These are phyloP conservation scores for Goniozus legneri DNA, from an alignment of 1,140 invertebrate species.

Conservation along the genomic window DNA sequence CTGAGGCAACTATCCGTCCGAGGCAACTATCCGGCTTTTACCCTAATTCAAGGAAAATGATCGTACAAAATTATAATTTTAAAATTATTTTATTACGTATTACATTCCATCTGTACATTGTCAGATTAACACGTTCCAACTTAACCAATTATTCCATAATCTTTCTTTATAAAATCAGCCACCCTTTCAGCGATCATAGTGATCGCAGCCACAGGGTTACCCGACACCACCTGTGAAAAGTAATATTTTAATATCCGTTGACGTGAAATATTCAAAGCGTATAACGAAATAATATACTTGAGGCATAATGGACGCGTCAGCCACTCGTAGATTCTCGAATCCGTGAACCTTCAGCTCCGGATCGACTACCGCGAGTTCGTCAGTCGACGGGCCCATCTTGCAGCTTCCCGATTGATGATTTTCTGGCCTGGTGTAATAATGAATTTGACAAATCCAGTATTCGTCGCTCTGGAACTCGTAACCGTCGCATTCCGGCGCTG, in stretches of 20 bases:
- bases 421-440: conserved; percentile 48
- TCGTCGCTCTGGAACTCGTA: conserved; percentile 37
- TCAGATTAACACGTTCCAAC: not conserved
- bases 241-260: not conserved
- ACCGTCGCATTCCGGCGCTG: conserved; percentile 25
- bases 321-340: conserved; percentile 48
- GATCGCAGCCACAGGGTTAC: conserved; percentile 52
- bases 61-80: too few relatives aligned
- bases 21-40: too few relatives aligned
- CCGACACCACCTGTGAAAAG: conserved; percentile 38
- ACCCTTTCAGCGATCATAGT: conserved; percentile 61
- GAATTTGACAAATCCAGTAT: conserved; percentile 59
- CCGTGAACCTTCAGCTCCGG: conserved; percentile 48
- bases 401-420: conserved; percentile 60
- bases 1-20: too few relatives aligned
- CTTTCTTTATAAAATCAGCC: conserved; percentile 56
- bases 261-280: too few relatives aligned
- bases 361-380: conserved; percentile 54
- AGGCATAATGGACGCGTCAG: conserved; percentile 51
- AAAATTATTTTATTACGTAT: too few relatives aligned
- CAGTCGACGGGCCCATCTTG: conserved; percentile 56
- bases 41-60: too few relatives aligned
- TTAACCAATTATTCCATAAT: conserved; percentile 5
- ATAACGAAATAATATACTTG: conserved; percentile 15
- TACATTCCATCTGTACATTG: too few relatives aligned